Conservation (phyloP, 92 coral and sea anemone species). For the Palythoa grandis region DNA sequence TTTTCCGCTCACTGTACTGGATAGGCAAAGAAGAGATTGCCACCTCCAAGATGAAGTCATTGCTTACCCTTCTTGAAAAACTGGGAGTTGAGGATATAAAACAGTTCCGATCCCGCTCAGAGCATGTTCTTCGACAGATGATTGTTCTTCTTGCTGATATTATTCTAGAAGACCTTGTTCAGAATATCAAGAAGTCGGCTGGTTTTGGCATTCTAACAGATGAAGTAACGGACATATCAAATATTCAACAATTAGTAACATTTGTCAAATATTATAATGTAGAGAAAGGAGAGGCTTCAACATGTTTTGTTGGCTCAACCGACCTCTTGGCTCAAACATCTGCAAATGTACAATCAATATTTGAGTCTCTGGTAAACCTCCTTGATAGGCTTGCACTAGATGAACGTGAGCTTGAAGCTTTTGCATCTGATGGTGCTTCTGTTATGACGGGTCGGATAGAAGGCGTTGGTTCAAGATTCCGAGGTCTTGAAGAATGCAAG, state of each 20-base stretch:
- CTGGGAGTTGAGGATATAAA: not conserved
- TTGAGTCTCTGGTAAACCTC: conserved; percentile 32
- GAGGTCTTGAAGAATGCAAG: conserved; percentile 31
- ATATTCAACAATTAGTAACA: conserved; percentile 39
- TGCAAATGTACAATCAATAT: conserved; percentile 30
- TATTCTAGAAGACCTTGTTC: not conserved
- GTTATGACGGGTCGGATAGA: conserved; percentile 39
- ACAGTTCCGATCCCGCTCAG: conserved; percentile 7
- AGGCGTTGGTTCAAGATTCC: conserved; percentile 42
- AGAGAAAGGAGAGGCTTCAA: conserved; percentile 26
- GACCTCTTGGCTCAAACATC: conserved; percentile 43
- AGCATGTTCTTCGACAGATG: not conserved
- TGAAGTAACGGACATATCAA: conserved; percentile 48
- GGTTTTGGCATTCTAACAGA: conserved; percentile 44
- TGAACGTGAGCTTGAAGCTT: conserved; percentile 27
- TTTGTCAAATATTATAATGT: conserved; percentile 39
- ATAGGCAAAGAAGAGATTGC: conserved; percentile 4
- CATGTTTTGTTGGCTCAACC: conserved; percentile 32
- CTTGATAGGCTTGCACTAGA: conserved; percentile 35
- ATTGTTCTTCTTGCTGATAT: not conserved
- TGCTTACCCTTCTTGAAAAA: not conserved
- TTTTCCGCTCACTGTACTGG: not conserved
- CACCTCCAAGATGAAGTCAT: conserved; percentile 2
- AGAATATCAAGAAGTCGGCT: not conserved
- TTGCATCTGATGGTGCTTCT: conserved; percentile 46